phyloP scores from a whole-genome alignment of 2,888 invertebrate genomes.

The Drosophila sordidula region DNA sequence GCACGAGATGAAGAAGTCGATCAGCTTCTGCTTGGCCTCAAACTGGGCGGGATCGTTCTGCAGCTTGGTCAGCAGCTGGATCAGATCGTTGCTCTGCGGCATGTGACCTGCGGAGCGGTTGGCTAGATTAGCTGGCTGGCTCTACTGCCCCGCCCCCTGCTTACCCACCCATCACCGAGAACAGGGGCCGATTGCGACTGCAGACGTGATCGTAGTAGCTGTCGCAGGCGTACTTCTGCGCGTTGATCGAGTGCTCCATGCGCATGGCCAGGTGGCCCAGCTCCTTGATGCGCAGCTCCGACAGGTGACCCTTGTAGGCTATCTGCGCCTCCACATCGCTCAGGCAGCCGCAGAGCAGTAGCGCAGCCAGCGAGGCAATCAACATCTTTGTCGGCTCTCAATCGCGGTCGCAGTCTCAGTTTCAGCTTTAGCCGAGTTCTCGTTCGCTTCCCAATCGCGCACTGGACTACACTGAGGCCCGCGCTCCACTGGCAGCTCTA shows the following conservation, averaged over 20 bases:
- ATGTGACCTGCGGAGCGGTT: constrained; percentile 63
- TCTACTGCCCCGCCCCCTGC: no score
- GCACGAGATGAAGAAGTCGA: constrained; percentile 83
- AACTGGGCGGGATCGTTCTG: constrained; percentile 79
- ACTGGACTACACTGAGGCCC: constrained; percentile 41
- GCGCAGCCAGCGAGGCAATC: constrained; percentile 17
- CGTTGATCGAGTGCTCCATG: constrained; percentile 76
- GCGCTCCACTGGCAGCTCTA: constrained; percentile 14
- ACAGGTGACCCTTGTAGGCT: constrained; percentile 72
- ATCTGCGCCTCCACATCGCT: constrained; percentile 57
- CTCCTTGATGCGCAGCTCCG: constrained; percentile 79
- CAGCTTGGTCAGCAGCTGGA: constrained; percentile 73
- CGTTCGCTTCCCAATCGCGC: constrained; percentile 29
- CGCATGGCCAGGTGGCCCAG: constrained; percentile 71
- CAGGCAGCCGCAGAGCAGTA: constrained; percentile 37
- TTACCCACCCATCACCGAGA: constrained; percentile 79
- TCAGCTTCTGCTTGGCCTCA: constrained; percentile 82
- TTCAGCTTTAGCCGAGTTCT: background rate
- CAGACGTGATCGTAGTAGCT: constrained; percentile 82
- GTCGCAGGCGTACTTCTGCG: constrained; percentile 80
- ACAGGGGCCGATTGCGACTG: constrained; percentile 80
- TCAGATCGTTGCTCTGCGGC: constrained; percentile 73
- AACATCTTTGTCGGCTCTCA: constrained; percentile 22
- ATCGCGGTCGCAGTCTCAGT: background rate
- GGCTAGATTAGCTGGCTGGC: no score